Base-by-base conservation (phyloP, 2,113 vertebrate species). In the Chaetodon trifascialis region DNA sequence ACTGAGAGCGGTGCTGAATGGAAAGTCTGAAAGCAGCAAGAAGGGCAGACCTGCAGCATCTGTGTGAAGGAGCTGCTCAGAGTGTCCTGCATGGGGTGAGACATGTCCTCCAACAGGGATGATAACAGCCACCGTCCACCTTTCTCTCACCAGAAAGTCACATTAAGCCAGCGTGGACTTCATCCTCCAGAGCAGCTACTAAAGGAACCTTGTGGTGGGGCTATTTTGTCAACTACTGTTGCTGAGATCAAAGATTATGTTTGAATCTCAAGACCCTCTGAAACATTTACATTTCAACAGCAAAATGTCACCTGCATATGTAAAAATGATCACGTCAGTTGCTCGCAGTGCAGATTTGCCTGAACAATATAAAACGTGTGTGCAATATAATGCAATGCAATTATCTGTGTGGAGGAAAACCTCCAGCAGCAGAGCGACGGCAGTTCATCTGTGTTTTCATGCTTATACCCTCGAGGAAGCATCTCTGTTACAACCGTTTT, bases 371-470 rank as follows among this genome's bases (percentile, higher is more conserved):
- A 10, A 47, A 60, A 60, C 3, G 16, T 16, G 36, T 25, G 23
- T 42, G 21, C 44, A 17, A 38, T 25, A 38, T 40, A 7, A 78
- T 30, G 30, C 30, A 38, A 69, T 60, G 21, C 44, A 52, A 63
- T 78, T 49, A 63, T 71, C 47, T 52, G 21, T 40, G 15, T n/a
- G 15, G 25, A 66, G 16, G 14, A 64, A 63, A 64, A 65, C n/a
- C 12, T 58, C 25, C 23, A 58, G 42, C 64, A 58, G 62, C 69
- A 59, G 17, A 40, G 9, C n/a, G 66, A 16, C 44, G 6, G 4
- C 8, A 17, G 36, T 34, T 52, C 47, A 62, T 72, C 25, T 56
- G 38, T 63, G 36, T 46, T 67, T 42, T 62, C 17, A 44, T 40
- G 15, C 10, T 15, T 9, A 36, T 4, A 71, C 47, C 63, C 7